These are phyloP conservation scores for Penaeus vannamei DNA, from an alignment of 1,140 invertebrate species.

Conservation along the genomic window DNA sequence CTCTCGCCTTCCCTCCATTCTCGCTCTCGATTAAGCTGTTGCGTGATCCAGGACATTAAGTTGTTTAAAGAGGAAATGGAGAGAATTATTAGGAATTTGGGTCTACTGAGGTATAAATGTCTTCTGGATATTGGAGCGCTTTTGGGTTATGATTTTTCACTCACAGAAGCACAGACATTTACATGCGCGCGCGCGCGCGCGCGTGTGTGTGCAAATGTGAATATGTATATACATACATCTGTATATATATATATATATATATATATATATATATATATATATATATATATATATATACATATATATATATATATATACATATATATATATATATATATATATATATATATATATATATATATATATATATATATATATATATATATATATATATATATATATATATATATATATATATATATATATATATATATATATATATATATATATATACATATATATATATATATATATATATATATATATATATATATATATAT, in stretches of 20 bases:
- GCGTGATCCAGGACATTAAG: too few species aligned
- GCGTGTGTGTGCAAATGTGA: neutral
- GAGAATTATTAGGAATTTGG: neutral
- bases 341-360: slow-evolving; percentile 30
- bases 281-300: neutral
- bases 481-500: neutral
- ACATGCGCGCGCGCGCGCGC: neutral
- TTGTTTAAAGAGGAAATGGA: too few species aligned
- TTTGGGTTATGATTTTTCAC: neutral
- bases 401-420: slow-evolving; percentile 19
- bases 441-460: neutral
- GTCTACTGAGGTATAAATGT: too few species aligned
- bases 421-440: slow-evolving; percentile 6
- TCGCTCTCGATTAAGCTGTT: too few species aligned
- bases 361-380: neutral
- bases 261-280: slow-evolving; percentile 24
- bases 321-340: slow-evolving; percentile 32
- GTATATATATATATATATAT: neutral
- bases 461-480: neutral
- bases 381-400: neutral
- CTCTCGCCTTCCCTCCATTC: too few species aligned
- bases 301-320: neutral
- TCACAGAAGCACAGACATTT: neutral
- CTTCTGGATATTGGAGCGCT: neutral
- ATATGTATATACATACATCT: neutral